Evolutionary conservation across 1,140 invertebrate species (phyloP).

Genomic region (Hyles euphorbiae): DNA sequence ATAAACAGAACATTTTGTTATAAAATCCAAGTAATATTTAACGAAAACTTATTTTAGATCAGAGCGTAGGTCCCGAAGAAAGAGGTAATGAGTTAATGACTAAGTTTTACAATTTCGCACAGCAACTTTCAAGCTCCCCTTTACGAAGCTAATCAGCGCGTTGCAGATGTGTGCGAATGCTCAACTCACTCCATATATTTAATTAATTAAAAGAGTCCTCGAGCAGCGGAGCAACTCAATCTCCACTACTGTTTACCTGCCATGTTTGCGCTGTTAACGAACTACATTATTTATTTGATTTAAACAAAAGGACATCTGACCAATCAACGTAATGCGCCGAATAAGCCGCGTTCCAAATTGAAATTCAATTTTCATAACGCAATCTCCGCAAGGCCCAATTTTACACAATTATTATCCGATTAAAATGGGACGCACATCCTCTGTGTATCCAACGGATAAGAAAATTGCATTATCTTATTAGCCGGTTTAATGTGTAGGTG

Average conservation of each 20-base stretch:
- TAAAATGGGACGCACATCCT: conserved; percentile 44
- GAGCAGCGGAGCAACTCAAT: conserved; percentile 30
- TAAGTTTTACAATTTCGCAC: conserved; percentile 21
- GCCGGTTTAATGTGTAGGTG: conserved; percentile 65
- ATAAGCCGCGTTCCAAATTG: conserved; percentile 29
- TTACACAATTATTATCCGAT: conserved; percentile 53
- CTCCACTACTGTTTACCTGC: conserved; percentile 49
- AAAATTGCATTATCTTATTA: conserved; percentile 68
- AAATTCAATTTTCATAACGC: conserved; percentile 60
- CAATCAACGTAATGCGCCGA: conserved; percentile 42
- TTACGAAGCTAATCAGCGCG: conserved; percentile 39
- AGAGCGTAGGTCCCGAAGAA: neutral
- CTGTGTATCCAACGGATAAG: conserved; percentile 42
- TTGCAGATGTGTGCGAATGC: conserved; percentile 35
- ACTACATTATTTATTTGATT: conserved; percentile 42
- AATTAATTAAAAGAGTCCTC: conserved; percentile 67
- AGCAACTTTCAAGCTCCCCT: conserved; percentile 19
- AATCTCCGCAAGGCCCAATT: conserved; percentile 64
- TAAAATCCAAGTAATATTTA: neutral
- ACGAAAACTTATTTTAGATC: no score
- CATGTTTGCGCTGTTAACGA: conserved; percentile 55
- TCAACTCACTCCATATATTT: conserved; percentile 48
- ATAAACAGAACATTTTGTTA: neutral
- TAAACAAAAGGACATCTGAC: conserved; percentile 3
- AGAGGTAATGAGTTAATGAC: conserved; percentile 15